Evolutionary conservation across 2,888 invertebrate species (phyloP), one percentile per base, ranked within the genome.

Genomic region (Lasioglossum marginatum): DNA sequence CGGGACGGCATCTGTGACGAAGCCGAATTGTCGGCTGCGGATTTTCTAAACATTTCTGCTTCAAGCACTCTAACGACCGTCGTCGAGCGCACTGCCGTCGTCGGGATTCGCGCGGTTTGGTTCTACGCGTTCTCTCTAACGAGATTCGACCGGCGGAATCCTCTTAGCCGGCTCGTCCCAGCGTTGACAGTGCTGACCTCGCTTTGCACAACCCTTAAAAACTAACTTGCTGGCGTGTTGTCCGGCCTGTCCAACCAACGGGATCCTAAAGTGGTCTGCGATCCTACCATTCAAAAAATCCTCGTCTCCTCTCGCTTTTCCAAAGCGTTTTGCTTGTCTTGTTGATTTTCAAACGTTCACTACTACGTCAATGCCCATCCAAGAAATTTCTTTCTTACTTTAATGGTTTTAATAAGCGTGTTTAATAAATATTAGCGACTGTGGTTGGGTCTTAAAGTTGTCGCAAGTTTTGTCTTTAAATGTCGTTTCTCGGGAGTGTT

Each of bases 61-160:
- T 57, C 73, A 48, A n/a, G 68, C 57, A 43, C 5, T 86, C 74
- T 52, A 77, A 48, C 70, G 43, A 77, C 71, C 60, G 76, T 12
- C 60, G 60, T 37, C 76, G 31, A 23, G 60, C 70, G 43, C 66
- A 68, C 40, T 40, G 91, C 73, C 75, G 91, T 94, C 93, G 92
- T 93, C 83, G 89, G 94, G 94, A 94, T 94, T 94, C 94, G 90
- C 92, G 91, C 93, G 92, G 92, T 93, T 68, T 92, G 93, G 91
- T 93, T 94, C 94, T 93, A 92, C 90, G 92, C 92, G 92, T 93
- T 93, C 70, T 70, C 70, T 40, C 70, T 95, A 95, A 95, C 94
- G 92, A 94, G 94, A 95, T 95, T 92, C 92, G 82, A 89, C 85
- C 88, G 82, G 85, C 88, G 82, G 92, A 95, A 95, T 93, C 95